phyloP scores from a whole-genome alignment of 1,140 invertebrate species.

The Zophobas atratus region DNA sequence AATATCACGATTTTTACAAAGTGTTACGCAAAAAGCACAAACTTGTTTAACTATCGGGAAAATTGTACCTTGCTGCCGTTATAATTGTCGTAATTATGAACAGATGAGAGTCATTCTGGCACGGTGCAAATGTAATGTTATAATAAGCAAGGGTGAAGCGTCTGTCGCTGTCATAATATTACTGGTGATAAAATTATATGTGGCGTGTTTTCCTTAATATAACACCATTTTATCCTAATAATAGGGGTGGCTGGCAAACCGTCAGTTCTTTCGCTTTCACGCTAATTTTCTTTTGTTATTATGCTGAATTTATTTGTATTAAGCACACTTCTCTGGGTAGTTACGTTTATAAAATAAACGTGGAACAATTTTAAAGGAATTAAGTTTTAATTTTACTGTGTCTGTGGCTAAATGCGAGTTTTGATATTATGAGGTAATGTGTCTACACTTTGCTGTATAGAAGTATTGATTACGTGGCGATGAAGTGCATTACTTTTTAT shows the following conservation, averaged over 20 bases:
- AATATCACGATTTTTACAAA: conserved; percentile 30
- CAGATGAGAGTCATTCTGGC: conserved; percentile 19
- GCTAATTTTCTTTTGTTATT: not conserved
- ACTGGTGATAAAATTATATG: conserved; percentile 29
- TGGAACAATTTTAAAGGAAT: too few species aligned
- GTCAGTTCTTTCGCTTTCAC: not conserved
- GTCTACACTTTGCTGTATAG: too few species aligned
- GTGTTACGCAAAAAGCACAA: conserved; percentile 11
- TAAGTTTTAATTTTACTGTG: too few species aligned
- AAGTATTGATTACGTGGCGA: too few species aligned
- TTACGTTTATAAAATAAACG: too few species aligned
- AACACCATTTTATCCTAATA: conserved; percentile 14
- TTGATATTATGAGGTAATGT: too few species aligned
- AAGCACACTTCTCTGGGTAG: too few species aligned
- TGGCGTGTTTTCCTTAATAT: conserved; percentile 8
- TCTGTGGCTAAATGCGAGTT: too few species aligned
- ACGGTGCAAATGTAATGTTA: conserved; percentile 30
- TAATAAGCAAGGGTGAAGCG: conserved; percentile 18
- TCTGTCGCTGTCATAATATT: conserved; percentile 27
- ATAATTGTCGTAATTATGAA: conserved; percentile 32
- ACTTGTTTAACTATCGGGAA: conserved; percentile 9
- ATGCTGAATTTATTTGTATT: too few species aligned
- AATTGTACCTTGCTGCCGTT: conserved; percentile 13
- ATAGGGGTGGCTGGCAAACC: not conserved
- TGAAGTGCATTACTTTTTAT: too few species aligned